phyloP scores from a whole-genome alignment of 1,140 invertebrate genomes.

The Drosophila eugracilis region DNA sequence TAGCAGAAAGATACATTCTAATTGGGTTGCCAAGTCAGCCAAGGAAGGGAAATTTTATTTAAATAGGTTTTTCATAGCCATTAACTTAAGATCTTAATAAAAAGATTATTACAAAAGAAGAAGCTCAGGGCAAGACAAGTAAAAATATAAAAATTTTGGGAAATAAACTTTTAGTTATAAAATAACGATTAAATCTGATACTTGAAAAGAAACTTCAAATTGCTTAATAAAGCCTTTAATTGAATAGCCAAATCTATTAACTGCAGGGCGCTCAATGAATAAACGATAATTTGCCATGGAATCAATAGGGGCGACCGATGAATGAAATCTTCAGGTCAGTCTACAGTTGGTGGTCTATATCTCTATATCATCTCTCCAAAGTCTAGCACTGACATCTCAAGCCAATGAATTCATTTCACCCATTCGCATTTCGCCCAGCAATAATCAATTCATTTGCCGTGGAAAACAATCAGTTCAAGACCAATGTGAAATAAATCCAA shows the following conservation, averaged over 20 bases:
- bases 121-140: not conserved
- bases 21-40: not conserved
- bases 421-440: not conserved
- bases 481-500: conserved; percentile 25
- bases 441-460: conserved; percentile 36
- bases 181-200: too few relatives aligned
- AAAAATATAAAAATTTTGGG: too few relatives aligned
- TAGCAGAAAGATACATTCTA: conserved; percentile 25
- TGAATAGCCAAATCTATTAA: not conserved
- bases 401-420: conserved; percentile 36
- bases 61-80: not conserved
- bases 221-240: not conserved
- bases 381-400: conserved; percentile 5
- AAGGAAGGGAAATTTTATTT: not conserved
- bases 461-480: conserved; percentile 15
- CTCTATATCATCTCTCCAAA: conserved; percentile 1
- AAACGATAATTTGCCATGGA: conserved; percentile 11
- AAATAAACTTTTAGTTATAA: too few relatives aligned
- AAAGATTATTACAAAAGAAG: too few relatives aligned
- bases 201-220: too few relatives aligned
- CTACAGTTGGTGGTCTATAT: conserved; percentile 23
- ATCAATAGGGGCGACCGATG: conserved; percentile 5
- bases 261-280: conserved; percentile 5
- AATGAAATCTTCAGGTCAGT: conserved; percentile 3
- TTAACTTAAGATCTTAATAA: too few relatives aligned